Evolutionary conservation across 2,113 vertebrate species (phyloP).

Genomic region (Paratilapia polleni): DNA sequence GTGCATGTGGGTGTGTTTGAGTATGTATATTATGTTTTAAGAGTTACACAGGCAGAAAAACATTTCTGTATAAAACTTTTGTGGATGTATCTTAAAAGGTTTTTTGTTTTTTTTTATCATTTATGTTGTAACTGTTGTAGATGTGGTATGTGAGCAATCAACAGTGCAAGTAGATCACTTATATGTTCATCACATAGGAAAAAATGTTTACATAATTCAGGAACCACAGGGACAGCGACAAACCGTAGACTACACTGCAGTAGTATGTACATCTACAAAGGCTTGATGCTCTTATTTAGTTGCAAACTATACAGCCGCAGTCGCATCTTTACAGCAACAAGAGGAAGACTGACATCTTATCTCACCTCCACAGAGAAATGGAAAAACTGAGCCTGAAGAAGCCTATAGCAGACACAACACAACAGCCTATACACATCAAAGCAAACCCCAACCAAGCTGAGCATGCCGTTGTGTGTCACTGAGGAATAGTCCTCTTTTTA

Average conservation of each 20-base stretch:
- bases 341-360: constrained; percentile 66
- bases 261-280: constrained; percentile 49
- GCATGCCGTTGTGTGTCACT: constrained; percentile 73
- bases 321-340: constrained; percentile 54
- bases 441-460: constrained; percentile 62
- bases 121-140: not conserved
- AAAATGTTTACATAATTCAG: not conserved
- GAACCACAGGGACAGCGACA: constrained; percentile 1
- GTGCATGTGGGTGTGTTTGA: constrained; percentile 28
- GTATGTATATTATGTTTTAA: not conserved
- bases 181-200: not conserved
- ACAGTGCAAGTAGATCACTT: not conserved
- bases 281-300: constrained; percentile 48
- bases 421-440: constrained; percentile 74
- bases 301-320: constrained; percentile 39
- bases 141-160: not conserved
- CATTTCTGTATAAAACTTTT: not conserved
- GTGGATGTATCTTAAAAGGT: not conserved
- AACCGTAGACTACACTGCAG: not conserved
- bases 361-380: constrained; percentile 68
- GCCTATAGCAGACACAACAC: constrained; percentile 71
- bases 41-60: not conserved
- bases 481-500: constrained; percentile 79
- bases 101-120: not conserved
- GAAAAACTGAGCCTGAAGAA: constrained; percentile 64